These are phyloP conservation scores for Rhabdomys dilectus DNA, from an alignment of 2,113 vertebrate genomes.

Conservation along the genomic window DNA sequence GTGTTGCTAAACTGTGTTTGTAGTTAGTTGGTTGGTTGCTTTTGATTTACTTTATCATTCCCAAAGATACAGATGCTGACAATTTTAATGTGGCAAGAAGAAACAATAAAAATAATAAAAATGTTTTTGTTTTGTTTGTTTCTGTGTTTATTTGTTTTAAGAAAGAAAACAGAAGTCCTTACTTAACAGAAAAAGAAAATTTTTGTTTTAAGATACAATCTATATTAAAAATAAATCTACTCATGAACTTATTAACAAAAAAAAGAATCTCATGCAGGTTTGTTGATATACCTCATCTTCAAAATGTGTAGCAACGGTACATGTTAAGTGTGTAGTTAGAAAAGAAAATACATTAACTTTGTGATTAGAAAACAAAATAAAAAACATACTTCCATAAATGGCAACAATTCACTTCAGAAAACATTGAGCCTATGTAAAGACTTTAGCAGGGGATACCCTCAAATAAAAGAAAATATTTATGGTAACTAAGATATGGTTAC, in stretches of 20 bases:
- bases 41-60: not conserved
- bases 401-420: not conserved
- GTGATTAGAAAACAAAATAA: not conserved
- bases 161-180: not conserved
- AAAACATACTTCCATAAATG: not conserved
- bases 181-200: not conserved
- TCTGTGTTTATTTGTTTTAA: not conserved
- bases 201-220: not conserved
- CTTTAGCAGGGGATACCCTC: not conserved
- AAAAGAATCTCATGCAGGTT: not conserved
- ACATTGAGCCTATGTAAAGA: not conserved
- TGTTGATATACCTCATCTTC: not conserved
- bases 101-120: not conserved
- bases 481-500: not conserved
- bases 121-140: no score
- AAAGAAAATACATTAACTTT: not conserved
- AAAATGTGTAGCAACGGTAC: not conserved
- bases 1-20: not conserved
- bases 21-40: not conserved
- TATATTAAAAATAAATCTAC: not conserved
- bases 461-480: not conserved
- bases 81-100: not conserved
- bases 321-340: not conserved
- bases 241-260: not conserved
- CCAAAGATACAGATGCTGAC: not conserved